Base-by-base conservation (phyloP, 2,797 vertebrate species). In the Takifugu ocellatus region DNA sequence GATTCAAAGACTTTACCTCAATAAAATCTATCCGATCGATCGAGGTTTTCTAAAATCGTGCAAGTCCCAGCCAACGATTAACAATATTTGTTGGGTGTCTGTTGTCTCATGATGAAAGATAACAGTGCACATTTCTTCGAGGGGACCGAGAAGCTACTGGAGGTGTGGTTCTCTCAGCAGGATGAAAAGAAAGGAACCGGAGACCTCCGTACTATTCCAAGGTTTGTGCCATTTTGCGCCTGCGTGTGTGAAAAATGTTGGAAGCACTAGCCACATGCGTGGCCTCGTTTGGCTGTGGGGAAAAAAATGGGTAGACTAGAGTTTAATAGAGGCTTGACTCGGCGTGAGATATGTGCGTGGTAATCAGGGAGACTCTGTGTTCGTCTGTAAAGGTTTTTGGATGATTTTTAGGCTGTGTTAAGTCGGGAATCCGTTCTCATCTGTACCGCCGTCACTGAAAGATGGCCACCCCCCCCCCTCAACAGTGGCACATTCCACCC, bases 111-210 rank as follows among this genome's bases (percentile, higher is more conserved):
- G 87, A 93, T 93, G 96, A 94, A 96, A 90, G 95, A 97, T 90
- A 96, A 92, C 86, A 88, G 92, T 95, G 95, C 94, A 94, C 96
- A 98, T 93, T 99, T 98, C 93, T 99, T 98, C 90, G 96, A 99
- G 91, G 96, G 96, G 78, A 99, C 97, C 43, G 95, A 99, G 88
- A 99, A 99, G 90, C 93, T 98, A 72, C 75, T 98, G 93, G 96
- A 99, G 91, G 93, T 99, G 88, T 99, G 96, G 96, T 99, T 99
- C 91, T 95, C 94, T 83, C 92, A 93, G 68, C 92, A 94, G 84
- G 94, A 95, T 77, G 91, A 93, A 70, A 91, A 89, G 89, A 96
- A 95, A 87, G 96, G 95, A 76, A 95, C 94, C 81, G 94, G 95
- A 85, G 96, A 98, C 87, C 95, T 99, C 81, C 94, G 95, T 75